A percentile compares a stretch with the other conserved stretches of the same genome.
Conservation (phyloP, 2,888 invertebrate genomes). For the Seira ritae region DNA sequence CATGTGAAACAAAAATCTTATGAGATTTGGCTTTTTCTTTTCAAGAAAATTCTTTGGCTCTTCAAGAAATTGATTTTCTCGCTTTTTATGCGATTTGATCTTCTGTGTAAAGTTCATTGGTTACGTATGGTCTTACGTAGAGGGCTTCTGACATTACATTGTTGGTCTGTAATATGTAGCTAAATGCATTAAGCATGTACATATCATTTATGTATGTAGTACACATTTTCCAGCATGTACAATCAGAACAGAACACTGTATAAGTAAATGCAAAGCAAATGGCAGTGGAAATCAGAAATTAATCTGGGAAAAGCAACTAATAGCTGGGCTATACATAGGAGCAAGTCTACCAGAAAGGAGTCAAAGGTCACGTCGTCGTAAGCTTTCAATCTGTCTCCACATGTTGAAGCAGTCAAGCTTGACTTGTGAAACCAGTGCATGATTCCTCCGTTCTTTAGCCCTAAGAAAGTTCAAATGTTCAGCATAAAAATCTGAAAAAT, state of each 20-base stretch:
- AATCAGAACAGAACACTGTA: neutral
- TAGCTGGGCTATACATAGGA: too few species aligned
- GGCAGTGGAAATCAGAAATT: too few species aligned
- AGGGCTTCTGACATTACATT: neutral
- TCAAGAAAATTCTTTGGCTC: neutral
- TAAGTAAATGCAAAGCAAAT: too few species aligned
- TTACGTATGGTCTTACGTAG: neutral
- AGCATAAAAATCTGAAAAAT: neutral
- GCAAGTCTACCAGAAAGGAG: slow-evolving; percentile 35
- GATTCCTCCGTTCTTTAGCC: neutral
- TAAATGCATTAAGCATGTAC: neutral
- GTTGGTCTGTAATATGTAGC: neutral
- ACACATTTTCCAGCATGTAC: neutral
- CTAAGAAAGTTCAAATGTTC: neutral
- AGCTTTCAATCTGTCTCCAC: slow-evolving; percentile 56
- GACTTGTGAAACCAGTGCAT: neutral
- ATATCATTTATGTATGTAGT: neutral
- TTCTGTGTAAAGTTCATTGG: slow-evolving; percentile 28
- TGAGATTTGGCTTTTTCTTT: neutral
- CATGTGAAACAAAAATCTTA: neutral
- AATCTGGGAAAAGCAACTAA: slow-evolving; percentile 56
- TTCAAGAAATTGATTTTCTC: slow-evolving; percentile 11
- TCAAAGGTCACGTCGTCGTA: slow-evolving; percentile 52
- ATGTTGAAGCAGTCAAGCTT: slow-evolving; percentile 30
- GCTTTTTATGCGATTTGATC: neutral